Conservation (phyloP, 2,113 vertebrate species). For the Struthidea cinerea region DNA sequence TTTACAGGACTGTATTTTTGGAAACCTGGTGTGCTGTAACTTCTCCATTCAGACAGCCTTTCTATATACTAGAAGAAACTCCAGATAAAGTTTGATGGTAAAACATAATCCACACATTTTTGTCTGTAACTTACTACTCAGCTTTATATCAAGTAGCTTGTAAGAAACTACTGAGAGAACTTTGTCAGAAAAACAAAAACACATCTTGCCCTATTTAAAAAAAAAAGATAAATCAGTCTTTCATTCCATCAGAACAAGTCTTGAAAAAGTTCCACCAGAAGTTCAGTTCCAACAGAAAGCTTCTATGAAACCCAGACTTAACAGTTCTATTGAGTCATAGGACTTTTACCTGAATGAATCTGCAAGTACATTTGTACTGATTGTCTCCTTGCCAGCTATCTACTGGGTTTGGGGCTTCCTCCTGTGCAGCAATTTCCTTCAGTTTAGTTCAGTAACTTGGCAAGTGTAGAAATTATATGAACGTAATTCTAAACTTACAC, state of each 20-base stretch:
- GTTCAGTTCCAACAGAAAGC: neutral
- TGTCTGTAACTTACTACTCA: neutral
- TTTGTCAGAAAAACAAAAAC: neutral
- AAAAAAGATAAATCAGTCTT: neutral
- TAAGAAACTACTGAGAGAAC: neutral
- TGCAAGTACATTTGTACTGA: neutral
- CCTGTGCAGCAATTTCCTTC: neutral
- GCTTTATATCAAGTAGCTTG: neutral
- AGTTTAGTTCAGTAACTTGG: neutral
- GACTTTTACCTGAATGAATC: neutral
- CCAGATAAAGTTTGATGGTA: neutral
- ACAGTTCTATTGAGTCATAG: neutral
- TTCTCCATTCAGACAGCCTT: neutral
- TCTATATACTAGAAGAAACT: neutral
- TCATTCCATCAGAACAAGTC: neutral
- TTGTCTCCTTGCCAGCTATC: neutral
- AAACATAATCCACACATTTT: neutral
- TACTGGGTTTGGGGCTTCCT: neutral
- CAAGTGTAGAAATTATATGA: neutral
- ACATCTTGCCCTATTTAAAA: neutral
- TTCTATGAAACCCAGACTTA: neutral
- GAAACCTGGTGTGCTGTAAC: neutral
- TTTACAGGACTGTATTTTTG: neutral
- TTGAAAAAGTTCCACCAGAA: neutral
- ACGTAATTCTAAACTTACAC: neutral